Evolutionary conservation across 1,140 invertebrate genomes (phyloP).

Genomic region (Drosophila varians): DNA sequence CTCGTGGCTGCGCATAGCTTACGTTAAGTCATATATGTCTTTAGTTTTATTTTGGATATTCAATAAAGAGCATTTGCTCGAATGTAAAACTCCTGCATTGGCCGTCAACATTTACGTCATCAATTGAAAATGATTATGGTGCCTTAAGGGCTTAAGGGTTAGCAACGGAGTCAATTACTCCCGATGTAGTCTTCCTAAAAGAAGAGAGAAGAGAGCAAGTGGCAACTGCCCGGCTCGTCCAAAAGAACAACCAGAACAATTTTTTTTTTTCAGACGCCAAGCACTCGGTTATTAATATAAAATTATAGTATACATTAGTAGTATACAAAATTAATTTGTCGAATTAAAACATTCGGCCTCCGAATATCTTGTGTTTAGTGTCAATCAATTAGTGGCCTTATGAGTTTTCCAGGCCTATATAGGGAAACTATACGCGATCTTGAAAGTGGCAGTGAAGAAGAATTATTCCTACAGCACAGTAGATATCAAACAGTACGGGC

Average conservation of each 20-base stretch:
- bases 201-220: not conserved
- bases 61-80: no score
- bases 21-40: no score
- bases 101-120: no score
- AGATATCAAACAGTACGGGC: no score
- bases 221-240: not conserved
- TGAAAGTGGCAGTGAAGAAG: slow-evolving; percentile 1
- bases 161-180: slow-evolving; percentile 3
- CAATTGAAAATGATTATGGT: no score
- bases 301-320: no score
- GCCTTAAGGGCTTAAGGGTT: not conserved
- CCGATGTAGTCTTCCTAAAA: not conserved
- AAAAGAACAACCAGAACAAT: not conserved
- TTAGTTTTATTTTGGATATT: no score
- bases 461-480: not conserved
- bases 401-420: no score
- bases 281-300: no score
- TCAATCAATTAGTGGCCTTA: slow-evolving; percentile 6
- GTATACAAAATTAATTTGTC: no score
- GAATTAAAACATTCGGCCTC: slow-evolving; percentile 3
- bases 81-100: no score
- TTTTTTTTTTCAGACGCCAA: not conserved
- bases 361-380: slow-evolving; percentile 2
- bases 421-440: not conserved
- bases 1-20: no score